Evolutionary conservation across 2,113 vertebrate species (phyloP).

Genomic region (Procavia capensis): DNA sequence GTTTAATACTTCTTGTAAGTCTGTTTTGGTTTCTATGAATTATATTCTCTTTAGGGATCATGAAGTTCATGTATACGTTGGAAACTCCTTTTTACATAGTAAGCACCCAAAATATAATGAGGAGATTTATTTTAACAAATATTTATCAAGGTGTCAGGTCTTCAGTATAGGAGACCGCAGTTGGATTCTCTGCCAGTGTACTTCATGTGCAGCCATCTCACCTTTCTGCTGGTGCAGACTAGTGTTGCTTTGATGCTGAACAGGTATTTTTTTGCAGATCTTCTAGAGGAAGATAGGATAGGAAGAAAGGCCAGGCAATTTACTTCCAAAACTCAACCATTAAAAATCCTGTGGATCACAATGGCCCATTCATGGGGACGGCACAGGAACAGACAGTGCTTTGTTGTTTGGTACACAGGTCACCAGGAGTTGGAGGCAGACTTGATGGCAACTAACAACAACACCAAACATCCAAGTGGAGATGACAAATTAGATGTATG

Average conservation of each 20-base stretch:
- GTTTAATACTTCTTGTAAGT: no score
- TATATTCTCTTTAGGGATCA: not conserved
- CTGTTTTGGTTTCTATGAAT: not conserved
- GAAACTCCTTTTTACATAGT: not conserved
- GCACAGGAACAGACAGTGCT: not conserved
- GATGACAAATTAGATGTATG: not conserved
- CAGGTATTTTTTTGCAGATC: not conserved
- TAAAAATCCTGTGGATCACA: not conserved
- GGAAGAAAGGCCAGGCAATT: not conserved
- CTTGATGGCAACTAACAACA: not conserved
- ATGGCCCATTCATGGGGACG: not conserved
- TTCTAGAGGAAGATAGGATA: not conserved
- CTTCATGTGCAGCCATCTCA: no score
- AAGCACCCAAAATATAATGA: not conserved
- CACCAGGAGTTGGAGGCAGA: not conserved
- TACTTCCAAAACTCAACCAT: not conserved
- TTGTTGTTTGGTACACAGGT: not conserved
- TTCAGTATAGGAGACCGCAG: not conserved
- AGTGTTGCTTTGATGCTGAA: not conserved
- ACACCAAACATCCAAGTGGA: not conserved
- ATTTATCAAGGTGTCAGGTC: not conserved
- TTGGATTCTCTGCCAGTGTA: not conserved
- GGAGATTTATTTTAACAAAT: not conserved
- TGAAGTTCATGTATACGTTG: not conserved
- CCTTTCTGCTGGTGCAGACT: no score